Evolutionary conservation across 2,888 invertebrate genomes (phyloP).

Genomic region (Antheraea yamamai): DNA sequence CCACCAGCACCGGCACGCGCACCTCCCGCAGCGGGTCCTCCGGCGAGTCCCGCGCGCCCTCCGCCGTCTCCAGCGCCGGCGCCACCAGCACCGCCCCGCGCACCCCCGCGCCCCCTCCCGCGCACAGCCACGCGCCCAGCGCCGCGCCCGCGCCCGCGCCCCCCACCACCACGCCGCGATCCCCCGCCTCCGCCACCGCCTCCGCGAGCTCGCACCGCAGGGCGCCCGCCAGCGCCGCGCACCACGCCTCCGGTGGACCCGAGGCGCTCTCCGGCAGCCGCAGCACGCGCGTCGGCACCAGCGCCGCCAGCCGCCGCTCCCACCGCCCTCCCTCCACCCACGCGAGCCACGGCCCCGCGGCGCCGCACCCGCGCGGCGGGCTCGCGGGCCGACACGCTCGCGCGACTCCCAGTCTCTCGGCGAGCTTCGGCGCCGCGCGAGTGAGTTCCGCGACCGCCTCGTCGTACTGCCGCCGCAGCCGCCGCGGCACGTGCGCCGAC

Average conservation of each 20-base stretch:
- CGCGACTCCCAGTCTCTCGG: slow-evolving; percentile 40
- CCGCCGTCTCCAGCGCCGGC: slow-evolving; percentile 85
- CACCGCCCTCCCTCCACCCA: slow-evolving; percentile 49
- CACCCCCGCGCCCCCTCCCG: slow-evolving; percentile 34
- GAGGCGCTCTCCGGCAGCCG: slow-evolving; percentile 37
- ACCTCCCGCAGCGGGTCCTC: slow-evolving; percentile 82
- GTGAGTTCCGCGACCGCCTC: slow-evolving; percentile 48
- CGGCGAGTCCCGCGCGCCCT: slow-evolving; percentile 84
- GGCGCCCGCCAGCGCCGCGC: slow-evolving; percentile 45
- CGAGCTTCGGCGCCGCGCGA: slow-evolving; percentile 48
- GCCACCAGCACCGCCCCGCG: slow-evolving; percentile 85
- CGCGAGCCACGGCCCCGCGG: slow-evolving; percentile 44
- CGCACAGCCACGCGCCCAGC: slow-evolving; percentile 38
- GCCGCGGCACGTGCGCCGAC: slow-evolving; percentile 40
- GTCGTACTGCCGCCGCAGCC: slow-evolving; percentile 44
- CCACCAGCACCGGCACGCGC: slow-evolving; percentile 46
- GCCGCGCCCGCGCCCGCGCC: slow-evolving; percentile 52
- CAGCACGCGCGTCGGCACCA: slow-evolving; percentile 47
- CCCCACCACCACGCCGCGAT: slow-evolving; percentile 36
- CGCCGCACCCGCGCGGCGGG: slow-evolving; percentile 34
- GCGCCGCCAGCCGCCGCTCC: slow-evolving; percentile 48
- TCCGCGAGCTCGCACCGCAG: slow-evolving; percentile 54
- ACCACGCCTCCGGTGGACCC: slow-evolving; percentile 49
- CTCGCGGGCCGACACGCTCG: slow-evolving; percentile 13
- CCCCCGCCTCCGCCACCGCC: slow-evolving; percentile 53